Conservation (phyloP, 2,888 invertebrate genomes). For the Hirtodrosophila alboralis region DNA sequence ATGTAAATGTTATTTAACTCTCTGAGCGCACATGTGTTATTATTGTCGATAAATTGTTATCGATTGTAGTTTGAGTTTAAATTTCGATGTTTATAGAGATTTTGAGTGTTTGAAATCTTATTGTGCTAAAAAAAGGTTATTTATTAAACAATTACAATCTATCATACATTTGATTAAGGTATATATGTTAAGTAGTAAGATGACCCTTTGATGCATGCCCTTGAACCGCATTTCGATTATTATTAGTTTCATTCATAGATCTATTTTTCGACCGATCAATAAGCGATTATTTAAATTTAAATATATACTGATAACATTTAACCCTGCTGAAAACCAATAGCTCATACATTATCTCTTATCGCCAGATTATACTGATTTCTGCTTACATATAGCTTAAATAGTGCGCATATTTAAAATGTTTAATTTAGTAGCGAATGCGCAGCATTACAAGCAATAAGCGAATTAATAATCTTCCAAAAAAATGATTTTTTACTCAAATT, state of each 20-base stretch:
- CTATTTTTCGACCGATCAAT: no score
- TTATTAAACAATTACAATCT: no score
- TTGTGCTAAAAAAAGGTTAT: no score
- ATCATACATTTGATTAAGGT: no score
- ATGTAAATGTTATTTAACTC: slow-evolving; percentile 51
- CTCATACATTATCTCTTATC: slow-evolving; percentile 21
- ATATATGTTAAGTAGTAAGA: no score
- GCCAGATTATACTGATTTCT: slow-evolving; percentile 17
- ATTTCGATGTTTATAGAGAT: no score
- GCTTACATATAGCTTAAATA: slow-evolving; percentile 10
- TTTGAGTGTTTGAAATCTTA: no score
- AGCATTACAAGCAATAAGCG: background rate
- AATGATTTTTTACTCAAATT: background rate
- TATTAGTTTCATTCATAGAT: no score
- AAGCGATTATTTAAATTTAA: no score
- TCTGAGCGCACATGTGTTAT: slow-evolving; percentile 41
- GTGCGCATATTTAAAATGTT: slow-evolving; percentile 10
- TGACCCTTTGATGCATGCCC: no score
- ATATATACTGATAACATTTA: slow-evolving; percentile 39
- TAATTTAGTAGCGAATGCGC: background rate
- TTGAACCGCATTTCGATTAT: no score
- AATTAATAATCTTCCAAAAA: no score
- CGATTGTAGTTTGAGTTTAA: slow-evolving; percentile 17
- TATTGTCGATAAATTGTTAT: slow-evolving; percentile 26
- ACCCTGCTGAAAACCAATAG: slow-evolving; percentile 17